A percentile compares a stretch with the other conserved stretches of the same genome.
phyloP scores from a whole-genome alignment of 2,888 invertebrate genomes.

The Notodonta ziczac region DNA sequence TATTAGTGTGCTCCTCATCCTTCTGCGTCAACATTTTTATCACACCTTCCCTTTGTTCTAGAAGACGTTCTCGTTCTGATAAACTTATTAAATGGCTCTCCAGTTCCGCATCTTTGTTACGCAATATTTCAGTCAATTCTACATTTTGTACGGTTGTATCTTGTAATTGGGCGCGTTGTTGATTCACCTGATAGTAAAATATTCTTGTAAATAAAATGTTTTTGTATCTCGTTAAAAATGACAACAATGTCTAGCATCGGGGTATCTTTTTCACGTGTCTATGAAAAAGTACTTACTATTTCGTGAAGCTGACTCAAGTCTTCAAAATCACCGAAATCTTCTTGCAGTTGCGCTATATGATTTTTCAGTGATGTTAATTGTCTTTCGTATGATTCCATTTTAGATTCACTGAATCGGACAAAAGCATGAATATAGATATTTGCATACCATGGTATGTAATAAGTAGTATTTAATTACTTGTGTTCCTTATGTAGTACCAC shows the following conservation, averaged over 20 bases:
- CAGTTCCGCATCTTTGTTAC: slow-evolving; percentile 58
- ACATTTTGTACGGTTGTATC: slow-evolving; percentile 57
- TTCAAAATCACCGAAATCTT: slow-evolving; percentile 67
- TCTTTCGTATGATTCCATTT: slow-evolving; percentile 64
- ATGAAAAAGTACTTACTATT: slow-evolving; percentile 48
- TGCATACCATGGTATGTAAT: no score
- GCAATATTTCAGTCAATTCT: slow-evolving; percentile 55
- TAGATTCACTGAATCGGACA: slow-evolving; percentile 55
- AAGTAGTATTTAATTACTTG: no score
- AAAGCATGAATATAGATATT: no score
- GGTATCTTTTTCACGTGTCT: background rate
- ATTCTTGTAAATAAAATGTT: no score
- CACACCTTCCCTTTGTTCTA: slow-evolving; percentile 57
- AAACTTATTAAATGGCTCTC: slow-evolving; percentile 47
- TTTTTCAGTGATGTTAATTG: slow-evolving; percentile 61
- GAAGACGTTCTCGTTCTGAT: slow-evolving; percentile 47
- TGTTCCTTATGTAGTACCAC: no score
- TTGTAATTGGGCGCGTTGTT: slow-evolving; percentile 58
- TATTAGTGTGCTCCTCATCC: slow-evolving; percentile 67
- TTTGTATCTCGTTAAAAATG: background rate
- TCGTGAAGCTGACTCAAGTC: slow-evolving; percentile 61
- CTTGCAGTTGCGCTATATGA: slow-evolving; percentile 60
- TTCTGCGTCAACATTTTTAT: slow-evolving; percentile 65
- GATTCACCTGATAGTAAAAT: slow-evolving; percentile 47
- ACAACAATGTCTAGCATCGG: background rate